phyloP scores from a whole-genome alignment of 2,888 invertebrate species.

The Odontomyia ornata region DNA sequence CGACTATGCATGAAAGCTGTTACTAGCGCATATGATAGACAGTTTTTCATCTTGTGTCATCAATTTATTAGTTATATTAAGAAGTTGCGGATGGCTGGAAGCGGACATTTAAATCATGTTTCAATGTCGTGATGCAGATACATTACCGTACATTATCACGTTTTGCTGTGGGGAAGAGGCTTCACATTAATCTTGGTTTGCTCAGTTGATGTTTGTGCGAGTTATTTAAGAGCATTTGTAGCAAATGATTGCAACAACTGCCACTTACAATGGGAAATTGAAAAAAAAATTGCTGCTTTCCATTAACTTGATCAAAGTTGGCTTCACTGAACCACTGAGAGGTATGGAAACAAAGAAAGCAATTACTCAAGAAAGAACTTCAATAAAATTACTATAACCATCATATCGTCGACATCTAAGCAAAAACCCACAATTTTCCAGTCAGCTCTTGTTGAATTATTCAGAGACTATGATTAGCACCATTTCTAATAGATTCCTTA shows the following conservation, averaged over 20 bases:
- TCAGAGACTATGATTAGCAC: conserved; percentile 16
- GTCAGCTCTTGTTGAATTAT: conserved; percentile 16
- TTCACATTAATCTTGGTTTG: conserved; percentile 3
- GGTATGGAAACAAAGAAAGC: neutral
- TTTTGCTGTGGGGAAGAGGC: neutral
- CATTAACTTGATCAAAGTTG: neutral
- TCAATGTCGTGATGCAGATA: conserved; percentile 3
- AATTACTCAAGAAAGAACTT: neutral
- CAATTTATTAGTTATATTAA: conserved; percentile 34
- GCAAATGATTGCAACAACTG: neutral
- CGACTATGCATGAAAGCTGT: neutral
- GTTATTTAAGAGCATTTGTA: neutral
- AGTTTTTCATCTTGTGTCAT: conserved; percentile 33
- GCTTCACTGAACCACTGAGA: neutral
- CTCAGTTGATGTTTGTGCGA: neutral
- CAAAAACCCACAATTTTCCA: conserved; percentile 9
- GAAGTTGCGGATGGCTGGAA: conserved; percentile 7
- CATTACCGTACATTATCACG: neutral
- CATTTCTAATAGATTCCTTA: conserved; percentile 23
- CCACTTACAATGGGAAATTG: neutral
- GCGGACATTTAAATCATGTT: conserved; percentile 35
- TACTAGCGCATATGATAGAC: conserved; percentile 24
- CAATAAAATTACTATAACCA: too few relatives aligned
- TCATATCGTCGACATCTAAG: neutral
- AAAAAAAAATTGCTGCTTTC: neutral